These are phyloP conservation scores for Phorcus lineatus DNA, from an alignment of 2,888 invertebrate genomes.

Conservation along the genomic window DNA sequence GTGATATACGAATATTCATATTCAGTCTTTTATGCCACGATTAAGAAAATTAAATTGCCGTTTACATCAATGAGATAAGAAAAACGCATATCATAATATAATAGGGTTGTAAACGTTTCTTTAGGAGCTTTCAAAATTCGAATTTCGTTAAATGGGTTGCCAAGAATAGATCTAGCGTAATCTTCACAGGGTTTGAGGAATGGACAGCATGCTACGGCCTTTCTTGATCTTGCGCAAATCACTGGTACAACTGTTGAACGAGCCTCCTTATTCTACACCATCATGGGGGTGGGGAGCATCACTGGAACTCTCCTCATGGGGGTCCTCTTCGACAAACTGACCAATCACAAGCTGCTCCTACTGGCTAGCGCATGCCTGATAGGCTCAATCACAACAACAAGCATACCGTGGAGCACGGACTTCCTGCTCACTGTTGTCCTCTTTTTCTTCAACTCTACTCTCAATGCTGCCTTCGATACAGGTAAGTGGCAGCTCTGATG, in stretches of 20 bases:
- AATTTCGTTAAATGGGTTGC: no score
- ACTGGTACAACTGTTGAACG: neutral
- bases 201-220: neutral
- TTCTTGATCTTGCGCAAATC: neutral
- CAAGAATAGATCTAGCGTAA: no score
- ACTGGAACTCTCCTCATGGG: neutral
- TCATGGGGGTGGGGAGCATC: neutral
- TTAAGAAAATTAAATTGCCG: no score
- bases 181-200: neutral
- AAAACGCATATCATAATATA: no score
- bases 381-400: neutral
- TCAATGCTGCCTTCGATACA: neutral
- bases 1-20: no score
- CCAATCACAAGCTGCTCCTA: neutral
- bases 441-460: neutral
- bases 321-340: neutral
- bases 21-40: no score
- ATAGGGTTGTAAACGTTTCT: no score
- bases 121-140: no score
- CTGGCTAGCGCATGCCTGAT: neutral
- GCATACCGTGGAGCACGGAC: neutral
- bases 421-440: neutral
- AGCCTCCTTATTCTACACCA: neutral
- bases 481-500: neutral
- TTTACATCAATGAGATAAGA: no score